Base-by-base conservation (phyloP, 2,113 vertebrate genomes). In the Brachyistius frenatus region DNA sequence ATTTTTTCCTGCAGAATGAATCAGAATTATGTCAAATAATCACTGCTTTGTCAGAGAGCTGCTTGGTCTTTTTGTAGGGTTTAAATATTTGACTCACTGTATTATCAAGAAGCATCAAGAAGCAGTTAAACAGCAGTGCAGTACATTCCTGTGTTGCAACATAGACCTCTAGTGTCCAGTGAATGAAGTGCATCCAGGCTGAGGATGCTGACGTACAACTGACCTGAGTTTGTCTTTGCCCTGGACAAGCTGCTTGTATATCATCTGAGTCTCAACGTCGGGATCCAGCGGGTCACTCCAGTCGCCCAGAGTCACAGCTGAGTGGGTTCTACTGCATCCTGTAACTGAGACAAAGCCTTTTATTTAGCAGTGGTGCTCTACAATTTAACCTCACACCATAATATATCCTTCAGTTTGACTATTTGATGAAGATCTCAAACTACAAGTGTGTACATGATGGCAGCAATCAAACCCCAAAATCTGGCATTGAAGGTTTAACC, bases 211-310 rank as follows among this genome's bases (percentile, higher is more conserved):
- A 35, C 10, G 6, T 2, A 14, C 2, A 79, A 46, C 69, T 56
- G 3, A 90, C 91, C 96, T 96, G 93, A 97, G 95, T 89, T 90
- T 93, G 75, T 95, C 95, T 78, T 91, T 92, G 6, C 94, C 96
- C 72, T 93, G 92, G 13, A 96, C 90, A 70, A 98, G 94, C 86
- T 97, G 96, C 84, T 96, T 91, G 75, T 94, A 97, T 37, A 98
- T 95, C 50, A 89, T 96, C 93, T 98, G 97, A 0, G 95, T 93
- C 60, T 97, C 96, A 0, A 94, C 95, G 0, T 97, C 96, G 0
- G 97, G 95, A 71, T 98, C 96, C 83, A 97, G 88, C 0, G 96
- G 97, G 89, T 98, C 96, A 4, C 95, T 97, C 96, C 97, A 97
- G 88, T 99, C 96, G 0, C 94, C 94, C 50, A 97, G 91, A 3